Percentiles rank a stretch among this genome's conserved stretches.
Conservation (phyloP, 2,113 vertebrate genomes). For the Ochotona curzoniae region DNA sequence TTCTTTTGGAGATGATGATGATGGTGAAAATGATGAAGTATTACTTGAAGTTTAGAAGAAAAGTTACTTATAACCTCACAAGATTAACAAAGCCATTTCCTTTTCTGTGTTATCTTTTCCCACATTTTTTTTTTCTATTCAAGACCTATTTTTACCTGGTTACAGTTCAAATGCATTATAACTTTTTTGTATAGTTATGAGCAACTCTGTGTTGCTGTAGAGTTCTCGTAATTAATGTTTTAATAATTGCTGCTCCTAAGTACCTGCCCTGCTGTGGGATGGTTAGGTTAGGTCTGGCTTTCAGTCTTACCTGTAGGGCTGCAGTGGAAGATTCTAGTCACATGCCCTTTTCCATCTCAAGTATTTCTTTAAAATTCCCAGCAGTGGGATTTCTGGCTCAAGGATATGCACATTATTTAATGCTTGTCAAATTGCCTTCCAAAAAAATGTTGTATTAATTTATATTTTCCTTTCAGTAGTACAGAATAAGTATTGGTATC, state of each 20-base stretch:
- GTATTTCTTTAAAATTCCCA: constrained; percentile 62
- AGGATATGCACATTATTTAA: constrained; percentile 55
- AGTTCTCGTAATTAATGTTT: constrained; percentile 63
- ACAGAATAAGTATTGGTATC: not conserved
- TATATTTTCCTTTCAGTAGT: constrained; percentile 18
- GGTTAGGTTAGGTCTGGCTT: constrained; percentile 41
- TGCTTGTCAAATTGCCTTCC: constrained; percentile 52
- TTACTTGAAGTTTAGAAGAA: not conserved
- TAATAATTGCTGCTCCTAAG: constrained; percentile 58
- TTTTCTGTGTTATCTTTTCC: not conserved
- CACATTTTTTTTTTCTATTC: not conserved
- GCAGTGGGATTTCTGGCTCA: constrained; percentile 66
- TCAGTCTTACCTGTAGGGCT: constrained; percentile 6
- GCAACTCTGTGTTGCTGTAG: constrained; percentile 35
- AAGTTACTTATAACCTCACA: not conserved
- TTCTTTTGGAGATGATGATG: constrained; percentile 29
- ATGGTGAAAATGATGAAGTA: constrained; percentile 26
- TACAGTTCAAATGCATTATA: not conserved
- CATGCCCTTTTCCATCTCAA: constrained; percentile 34
- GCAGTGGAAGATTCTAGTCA: not conserved
- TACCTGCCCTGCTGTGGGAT: not conserved
- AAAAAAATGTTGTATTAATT: constrained; percentile 27
- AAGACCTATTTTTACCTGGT: not conserved
- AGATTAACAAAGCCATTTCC: not conserved
- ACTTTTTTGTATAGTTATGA: constrained; percentile 42